Evolutionary conservation across 2,888 invertebrate species (phyloP).

Genomic region (Silvanus unidentatus): DNA sequence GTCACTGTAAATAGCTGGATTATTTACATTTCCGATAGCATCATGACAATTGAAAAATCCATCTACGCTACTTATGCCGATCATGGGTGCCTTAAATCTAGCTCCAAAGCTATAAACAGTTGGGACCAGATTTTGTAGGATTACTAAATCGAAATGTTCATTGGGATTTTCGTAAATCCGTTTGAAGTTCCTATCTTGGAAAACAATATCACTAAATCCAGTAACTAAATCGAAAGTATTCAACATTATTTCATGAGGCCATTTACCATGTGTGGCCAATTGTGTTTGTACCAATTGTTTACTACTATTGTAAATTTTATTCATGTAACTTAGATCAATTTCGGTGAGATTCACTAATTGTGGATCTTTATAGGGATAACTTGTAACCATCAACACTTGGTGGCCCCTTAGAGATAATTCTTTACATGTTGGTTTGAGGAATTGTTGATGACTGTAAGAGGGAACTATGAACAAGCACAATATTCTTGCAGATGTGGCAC

Average conservation of each 20-base stretch:
- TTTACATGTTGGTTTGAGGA: constrained; percentile 30
- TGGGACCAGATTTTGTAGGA: constrained; percentile 27
- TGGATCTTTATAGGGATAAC: constrained; percentile 32
- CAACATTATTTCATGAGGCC: constrained; percentile 3
- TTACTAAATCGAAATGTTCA: constrained; percentile 29
- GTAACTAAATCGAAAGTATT: no score
- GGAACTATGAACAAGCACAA: constrained; percentile 28
- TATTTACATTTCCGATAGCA: constrained; percentile 28
- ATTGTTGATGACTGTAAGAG: constrained; percentile 30
- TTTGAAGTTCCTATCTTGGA: constrained; percentile 25
- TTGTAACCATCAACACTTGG: constrained; percentile 32
- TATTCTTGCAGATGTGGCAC: constrained; percentile 22
- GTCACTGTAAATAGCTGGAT: constrained; percentile 28
- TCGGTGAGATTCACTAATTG: constrained; percentile 33
- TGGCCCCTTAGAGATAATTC: constrained; percentile 36
- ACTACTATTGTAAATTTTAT: no score
- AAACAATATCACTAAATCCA: constrained; percentile 21
- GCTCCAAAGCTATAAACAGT: constrained; percentile 26
- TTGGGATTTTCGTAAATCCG: constrained; percentile 23
- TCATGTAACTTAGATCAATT: constrained; percentile 29
- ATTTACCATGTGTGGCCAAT: constrained; percentile 25
- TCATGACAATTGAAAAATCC: constrained; percentile 26
- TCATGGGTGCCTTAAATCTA: constrained; percentile 25
- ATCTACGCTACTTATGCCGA: constrained; percentile 31
- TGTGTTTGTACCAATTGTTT: constrained; percentile 12